Evolutionary conservation across 2,113 vertebrate species (phyloP), one percentile per base, ranked within the genome.

Genomic region (Odontesthes bonariensis): DNA sequence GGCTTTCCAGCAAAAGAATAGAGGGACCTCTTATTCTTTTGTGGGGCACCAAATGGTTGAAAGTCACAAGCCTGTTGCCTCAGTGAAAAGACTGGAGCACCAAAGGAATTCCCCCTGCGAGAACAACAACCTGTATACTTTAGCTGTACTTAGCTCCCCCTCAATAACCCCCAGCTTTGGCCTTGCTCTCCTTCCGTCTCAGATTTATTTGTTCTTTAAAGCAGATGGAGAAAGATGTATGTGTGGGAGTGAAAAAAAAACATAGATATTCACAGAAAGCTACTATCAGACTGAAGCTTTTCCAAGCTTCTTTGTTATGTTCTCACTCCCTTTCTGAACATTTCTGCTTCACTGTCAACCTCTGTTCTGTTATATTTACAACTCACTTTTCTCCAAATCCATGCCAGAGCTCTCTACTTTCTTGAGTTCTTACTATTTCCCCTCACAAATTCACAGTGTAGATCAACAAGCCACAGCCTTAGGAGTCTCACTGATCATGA

Each of bases 41-140:
- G 77, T 88, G 72, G 54, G 70, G 56, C 19, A 2, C 78, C 31
- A 81, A 83, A 88, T 72, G 82, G 84, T 91, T 92, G 83, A 94
- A 89, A 89, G 90, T 89, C 86, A 86, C 75, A 81, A 74, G 77
- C 75, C 88, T 89, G 92, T 94, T 92, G 91, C 91, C 91, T 90
- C 71, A 92, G 92, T 92, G 92, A 94, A 91, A 90, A 86, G 84
- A 79, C 70, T 75, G 74, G 80, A 92, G 88, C 82, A 82, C 79
- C 83, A 66, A 68, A 90, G 87, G 91, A 94, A 93, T 94, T 91
- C 91, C 90, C 85, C 82, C 82, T 59, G 57, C 22, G 69, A 79
- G 82, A 88, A 90, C 85, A 90, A 91, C 87, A 91, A 89, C 92
- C 87, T 91, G 87, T 88, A 73, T 82, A 76, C 82, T 87, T 79